These are phyloP conservation scores for Menidia beryllina DNA, from an alignment of 2,113 vertebrate genomes.

Conservation along the genomic window DNA sequence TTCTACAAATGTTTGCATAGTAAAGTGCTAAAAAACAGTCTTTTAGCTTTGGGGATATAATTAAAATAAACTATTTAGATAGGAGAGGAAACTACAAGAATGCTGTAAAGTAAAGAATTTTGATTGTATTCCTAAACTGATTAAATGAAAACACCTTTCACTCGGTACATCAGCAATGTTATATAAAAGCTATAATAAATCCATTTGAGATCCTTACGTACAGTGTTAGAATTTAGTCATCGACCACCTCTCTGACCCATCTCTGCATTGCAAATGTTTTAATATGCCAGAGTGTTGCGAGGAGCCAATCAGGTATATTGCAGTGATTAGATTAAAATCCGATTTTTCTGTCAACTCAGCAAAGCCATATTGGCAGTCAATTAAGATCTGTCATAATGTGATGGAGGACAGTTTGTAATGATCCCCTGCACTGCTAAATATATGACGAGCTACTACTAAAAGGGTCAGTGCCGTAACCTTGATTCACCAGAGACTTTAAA, in stretches of 20 bases:
- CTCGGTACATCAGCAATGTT: conserved; percentile 34
- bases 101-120: conserved; percentile 25
- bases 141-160: conserved; percentile 18
- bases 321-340: conserved; percentile 78
- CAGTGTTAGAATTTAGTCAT: conserved; percentile 44
- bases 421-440: conserved; percentile 77
- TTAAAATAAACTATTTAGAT: conserved; percentile 44
- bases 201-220: conserved; percentile 38
- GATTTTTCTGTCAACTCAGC: conserved; percentile 77
- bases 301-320: conserved; percentile 75
- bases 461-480: conserved; percentile 76
- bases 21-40: not conserved
- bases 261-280: conserved; percentile 73
- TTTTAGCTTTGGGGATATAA: conserved; percentile 18
- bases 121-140: conserved; percentile 36
- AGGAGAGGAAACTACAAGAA: conserved; percentile 8
- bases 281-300: conserved; percentile 74
- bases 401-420: conserved; percentile 81
- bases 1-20: conserved; percentile 45
- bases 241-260: conserved; percentile 46
- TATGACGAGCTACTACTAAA: conserved; percentile 80
- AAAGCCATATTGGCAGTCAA: conserved; percentile 77
- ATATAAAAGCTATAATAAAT: conserved; percentile 50
- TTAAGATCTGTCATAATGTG: conserved; percentile 80
- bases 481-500: conserved; percentile 75